phyloP scores from a whole-genome alignment of 2,797 vertebrate species.

The Scyliorhinus canicula region DNA sequence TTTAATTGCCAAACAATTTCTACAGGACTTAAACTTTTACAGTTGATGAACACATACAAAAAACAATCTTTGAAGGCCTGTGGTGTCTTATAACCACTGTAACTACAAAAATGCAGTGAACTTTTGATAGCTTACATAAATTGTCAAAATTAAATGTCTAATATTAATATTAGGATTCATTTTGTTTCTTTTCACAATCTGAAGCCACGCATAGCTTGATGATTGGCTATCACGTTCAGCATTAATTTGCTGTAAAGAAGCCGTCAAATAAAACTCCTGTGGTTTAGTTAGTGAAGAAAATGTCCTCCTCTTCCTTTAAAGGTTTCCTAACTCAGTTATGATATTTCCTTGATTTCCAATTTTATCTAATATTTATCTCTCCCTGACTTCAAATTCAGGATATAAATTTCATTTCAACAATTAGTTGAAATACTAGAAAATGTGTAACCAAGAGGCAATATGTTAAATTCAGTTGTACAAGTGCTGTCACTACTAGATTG shows the following conservation, averaged over 20 bases:
- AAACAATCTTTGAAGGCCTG: not conserved
- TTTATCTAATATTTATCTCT: not conserved
- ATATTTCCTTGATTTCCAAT: not conserved
- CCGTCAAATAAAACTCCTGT: not conserved
- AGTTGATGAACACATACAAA: not conserved
- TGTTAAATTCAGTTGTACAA: not conserved
- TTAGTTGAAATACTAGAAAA: not conserved
- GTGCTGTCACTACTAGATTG: not conserved
- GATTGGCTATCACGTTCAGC: not conserved
- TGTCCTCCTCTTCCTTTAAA: not conserved
- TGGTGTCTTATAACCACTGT: not conserved
- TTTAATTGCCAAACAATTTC: not conserved
- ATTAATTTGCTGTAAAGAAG: not conserved
- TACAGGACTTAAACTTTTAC: not conserved
- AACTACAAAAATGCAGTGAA: not conserved
- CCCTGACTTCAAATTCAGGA: not conserved
- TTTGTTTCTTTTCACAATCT: not conserved
- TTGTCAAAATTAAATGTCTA: not conserved
- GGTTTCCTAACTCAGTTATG: not conserved
- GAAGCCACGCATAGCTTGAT: not conserved
- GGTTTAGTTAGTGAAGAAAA: not conserved
- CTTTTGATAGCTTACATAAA: not conserved
- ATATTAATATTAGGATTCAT: not conserved
- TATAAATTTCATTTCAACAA: not conserved
- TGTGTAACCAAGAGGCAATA: too few species aligned